Base-by-base conservation (phyloP, 2,113 vertebrate genomes). In the Zingel zingel region DNA sequence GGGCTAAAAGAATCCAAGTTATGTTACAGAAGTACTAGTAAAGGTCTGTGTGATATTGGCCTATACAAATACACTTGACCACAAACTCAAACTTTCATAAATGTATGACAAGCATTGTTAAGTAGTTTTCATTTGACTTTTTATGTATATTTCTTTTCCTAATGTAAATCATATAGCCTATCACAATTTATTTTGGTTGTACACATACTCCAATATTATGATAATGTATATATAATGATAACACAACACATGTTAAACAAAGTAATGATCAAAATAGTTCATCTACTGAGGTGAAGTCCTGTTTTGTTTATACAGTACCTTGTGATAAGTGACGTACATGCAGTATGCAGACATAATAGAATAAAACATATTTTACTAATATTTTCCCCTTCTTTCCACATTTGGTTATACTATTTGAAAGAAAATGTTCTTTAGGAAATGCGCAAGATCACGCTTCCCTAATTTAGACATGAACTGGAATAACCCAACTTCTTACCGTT, bases 401-500 rank as follows among this genome's bases (percentile, higher is more conserved):
- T 59, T 36, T 19, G 12, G 16, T 62, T n/a, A 30, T 7, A 58
- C 4, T 33, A 47, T 53, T 43, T 47, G 8, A 54, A 70, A 13
- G 21, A 43, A 39, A 71, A 27, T 11, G 15, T 50, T 21, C 1
- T 15, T 7, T 2, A 1, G 23, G 14, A 57, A 69, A 30, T 19
- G 5, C 0, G 2, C 23, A 77, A 71, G 5, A n/a, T 30, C 7
- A 11, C 2, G 7, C 48, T 89, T 84, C 61, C 68, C 54, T 14
- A 57, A 25, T 68, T 69, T 43, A 51, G 6, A 72, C 27, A 69
- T 23, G 16, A 73, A 16, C 6, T 4, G 59, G 77, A 39, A 89
- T 81, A 72, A 0, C 68, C 80, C 78, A 2, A 0, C 13, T 1
- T 61, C 15, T n/a, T 0, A 39, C 2, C 14, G 25, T 54, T 21